These are phyloP conservation scores for Psix sp. DNA, from an alignment of 1,140 invertebrate species.

Conservation along the genomic window DNA sequence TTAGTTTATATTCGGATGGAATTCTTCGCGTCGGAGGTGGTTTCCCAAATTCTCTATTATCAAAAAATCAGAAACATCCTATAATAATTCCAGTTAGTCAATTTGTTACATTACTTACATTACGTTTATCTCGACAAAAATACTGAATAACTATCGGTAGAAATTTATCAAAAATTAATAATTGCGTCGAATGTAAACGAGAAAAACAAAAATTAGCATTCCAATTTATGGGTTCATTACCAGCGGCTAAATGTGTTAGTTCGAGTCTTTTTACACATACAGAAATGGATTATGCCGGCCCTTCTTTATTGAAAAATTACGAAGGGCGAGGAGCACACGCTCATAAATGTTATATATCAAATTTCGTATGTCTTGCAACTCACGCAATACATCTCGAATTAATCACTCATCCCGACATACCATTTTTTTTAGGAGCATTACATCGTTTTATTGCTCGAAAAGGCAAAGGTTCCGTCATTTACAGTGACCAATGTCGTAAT, in stretches of 20 bases:
- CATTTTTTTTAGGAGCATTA: background rate
- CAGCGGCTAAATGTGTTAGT: no score
- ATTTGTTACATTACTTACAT: background rate
- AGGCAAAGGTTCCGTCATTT: slow-evolving; percentile 1
- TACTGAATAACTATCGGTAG: background rate
- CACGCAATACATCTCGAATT: background rate
- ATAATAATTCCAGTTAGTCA: background rate
- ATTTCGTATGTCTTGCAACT: background rate
- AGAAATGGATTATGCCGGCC: background rate
- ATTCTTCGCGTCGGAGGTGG: no score
- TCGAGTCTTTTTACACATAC: background rate
- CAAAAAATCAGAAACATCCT: no score
- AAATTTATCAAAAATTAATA: background rate
- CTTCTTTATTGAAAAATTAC: background rate
- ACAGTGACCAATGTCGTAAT: slow-evolving; percentile 11
- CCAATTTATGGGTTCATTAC: background rate
- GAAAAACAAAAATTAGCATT: background rate
- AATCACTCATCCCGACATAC: background rate
- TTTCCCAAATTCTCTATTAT: no score
- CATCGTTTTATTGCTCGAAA: slow-evolving; percentile 2
- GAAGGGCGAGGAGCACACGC: background rate
- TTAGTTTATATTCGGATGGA: no score
- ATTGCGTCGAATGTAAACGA: background rate
- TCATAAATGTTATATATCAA: background rate
- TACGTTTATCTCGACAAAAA: background rate